Percentiles rank a stretch among this genome's conserved stretches.
Conservation (phyloP, 2,113 vertebrate genomes). For the Anguilla japonica region DNA sequence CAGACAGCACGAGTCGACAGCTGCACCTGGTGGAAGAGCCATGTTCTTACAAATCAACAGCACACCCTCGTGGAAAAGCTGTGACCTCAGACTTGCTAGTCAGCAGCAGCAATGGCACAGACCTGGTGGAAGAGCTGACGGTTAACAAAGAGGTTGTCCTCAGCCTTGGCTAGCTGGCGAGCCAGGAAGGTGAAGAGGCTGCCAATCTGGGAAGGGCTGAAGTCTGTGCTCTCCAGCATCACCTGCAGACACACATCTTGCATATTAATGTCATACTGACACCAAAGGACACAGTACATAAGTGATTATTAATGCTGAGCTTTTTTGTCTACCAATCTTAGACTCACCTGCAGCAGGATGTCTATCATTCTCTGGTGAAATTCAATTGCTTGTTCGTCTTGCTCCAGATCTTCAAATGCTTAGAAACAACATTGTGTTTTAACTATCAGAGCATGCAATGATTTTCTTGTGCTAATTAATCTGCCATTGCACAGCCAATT, state of each 20-base stretch:
- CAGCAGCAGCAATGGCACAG: not conserved
- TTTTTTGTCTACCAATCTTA: not conserved
- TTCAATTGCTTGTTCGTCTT: constrained; percentile 35
- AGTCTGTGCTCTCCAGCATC: constrained; percentile 38
- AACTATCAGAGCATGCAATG: not conserved
- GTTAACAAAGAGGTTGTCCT: constrained; percentile 36
- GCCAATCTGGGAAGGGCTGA: constrained; percentile 37
- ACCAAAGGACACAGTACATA: not conserved
- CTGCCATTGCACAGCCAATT: not conserved
- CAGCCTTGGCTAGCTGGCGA: constrained; percentile 35
- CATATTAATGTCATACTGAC: not conserved
- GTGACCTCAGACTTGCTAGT: not conserved
- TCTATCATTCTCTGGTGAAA: constrained; percentile 40
- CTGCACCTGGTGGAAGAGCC: too few species aligned
- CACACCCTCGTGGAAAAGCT: not conserved
- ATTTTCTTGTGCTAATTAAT: not conserved
- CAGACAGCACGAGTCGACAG: too few species aligned
- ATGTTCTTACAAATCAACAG: not conserved
- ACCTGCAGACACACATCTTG: constrained; percentile 24
- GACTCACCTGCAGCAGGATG: constrained; percentile 31
- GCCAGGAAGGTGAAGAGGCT: constrained; percentile 40
- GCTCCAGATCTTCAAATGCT: constrained; percentile 35
- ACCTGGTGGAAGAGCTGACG: constrained; percentile 38
- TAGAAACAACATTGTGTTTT: not conserved
- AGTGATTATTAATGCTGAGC: not conserved